A percentile compares a stretch with the other conserved stretches of the same genome.
Evolutionary conservation across 1,140 invertebrate species (phyloP).

Genomic region (Ridgeia piscesae): DNA sequence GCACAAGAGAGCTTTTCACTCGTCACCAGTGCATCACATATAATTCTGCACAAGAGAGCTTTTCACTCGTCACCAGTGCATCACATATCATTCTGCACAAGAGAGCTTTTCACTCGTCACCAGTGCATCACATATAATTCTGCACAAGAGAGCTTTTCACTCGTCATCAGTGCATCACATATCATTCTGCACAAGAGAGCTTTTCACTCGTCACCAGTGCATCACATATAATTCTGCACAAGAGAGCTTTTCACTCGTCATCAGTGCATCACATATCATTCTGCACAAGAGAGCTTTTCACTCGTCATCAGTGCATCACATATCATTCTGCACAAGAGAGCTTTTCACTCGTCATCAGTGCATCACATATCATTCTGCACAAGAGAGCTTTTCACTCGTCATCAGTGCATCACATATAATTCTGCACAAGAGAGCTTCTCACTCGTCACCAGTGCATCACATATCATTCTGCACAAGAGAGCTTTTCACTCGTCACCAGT

Average conservation of each 20-base stretch:
- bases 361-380: constrained; percentile 79
- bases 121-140: constrained; percentile 81
- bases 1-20: constrained; percentile 77
- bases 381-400: constrained; percentile 78
- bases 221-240: constrained; percentile 79
- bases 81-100: constrained; percentile 81
- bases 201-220: constrained; percentile 78
- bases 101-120: constrained; percentile 79
- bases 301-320: constrained; percentile 80
- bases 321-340: constrained; percentile 75
- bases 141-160: constrained; percentile 78
- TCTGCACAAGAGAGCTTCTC: constrained; percentile 79
- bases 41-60: constrained; percentile 75
- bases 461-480: constrained; percentile 79
- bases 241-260: constrained; percentile 80
- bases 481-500: constrained; percentile 76
- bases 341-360: constrained; percentile 77
- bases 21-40: constrained; percentile 80
- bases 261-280: constrained; percentile 80
- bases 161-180: constrained; percentile 79
- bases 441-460: constrained; percentile 78
- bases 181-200: constrained; percentile 76
- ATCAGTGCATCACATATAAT: constrained; percentile 82
- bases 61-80: constrained; percentile 76
- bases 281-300: constrained; percentile 79